Evolutionary conservation across 2,797 vertebrate genomes (phyloP).

Genomic region (Xiphophorus birchmanni): DNA sequence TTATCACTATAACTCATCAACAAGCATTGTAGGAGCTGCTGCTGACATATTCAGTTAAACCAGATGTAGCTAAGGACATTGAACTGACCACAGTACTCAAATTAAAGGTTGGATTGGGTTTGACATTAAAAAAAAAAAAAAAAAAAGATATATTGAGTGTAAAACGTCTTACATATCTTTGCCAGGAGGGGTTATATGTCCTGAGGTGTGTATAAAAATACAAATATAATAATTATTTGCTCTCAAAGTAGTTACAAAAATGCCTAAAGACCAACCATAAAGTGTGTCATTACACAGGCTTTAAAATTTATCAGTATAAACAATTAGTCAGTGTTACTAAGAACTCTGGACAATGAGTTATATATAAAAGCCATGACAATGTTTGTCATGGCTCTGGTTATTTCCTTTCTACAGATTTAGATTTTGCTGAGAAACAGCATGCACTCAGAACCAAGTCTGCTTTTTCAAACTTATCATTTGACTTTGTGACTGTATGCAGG

Average conservation of each 20-base stretch:
- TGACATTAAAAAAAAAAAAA: not conserved
- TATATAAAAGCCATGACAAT: constrained; percentile 11
- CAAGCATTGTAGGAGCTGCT: not conserved
- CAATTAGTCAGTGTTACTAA: constrained; percentile 3
- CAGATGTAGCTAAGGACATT: not conserved
- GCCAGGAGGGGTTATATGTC: not conserved
- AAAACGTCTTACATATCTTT: not conserved
- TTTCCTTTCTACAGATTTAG: constrained; percentile 5
- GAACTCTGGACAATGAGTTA: constrained; percentile 2
- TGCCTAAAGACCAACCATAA: constrained; percentile 7
- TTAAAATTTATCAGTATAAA: constrained; percentile 16
- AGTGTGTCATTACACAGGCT: constrained; percentile 1
- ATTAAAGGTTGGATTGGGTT: not conserved
- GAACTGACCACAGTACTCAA: not conserved
- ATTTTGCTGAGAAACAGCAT: constrained; percentile 2
- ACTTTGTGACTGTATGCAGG: not conserved
- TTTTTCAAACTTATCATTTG: not conserved
- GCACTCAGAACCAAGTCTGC: not conserved
- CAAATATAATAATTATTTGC: not conserved
- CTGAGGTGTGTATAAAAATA: not conserved
- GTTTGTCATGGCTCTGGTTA: constrained; percentile 8
- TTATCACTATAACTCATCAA: not conserved
- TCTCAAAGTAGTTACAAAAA: not conserved
- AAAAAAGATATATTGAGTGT: not conserved
- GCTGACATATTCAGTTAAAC: not conserved